Evolutionary conservation across 1,140 invertebrate species (phyloP), one percentile per base, ranked within the genome.

Genomic region (Nephotettix cincticeps): DNA sequence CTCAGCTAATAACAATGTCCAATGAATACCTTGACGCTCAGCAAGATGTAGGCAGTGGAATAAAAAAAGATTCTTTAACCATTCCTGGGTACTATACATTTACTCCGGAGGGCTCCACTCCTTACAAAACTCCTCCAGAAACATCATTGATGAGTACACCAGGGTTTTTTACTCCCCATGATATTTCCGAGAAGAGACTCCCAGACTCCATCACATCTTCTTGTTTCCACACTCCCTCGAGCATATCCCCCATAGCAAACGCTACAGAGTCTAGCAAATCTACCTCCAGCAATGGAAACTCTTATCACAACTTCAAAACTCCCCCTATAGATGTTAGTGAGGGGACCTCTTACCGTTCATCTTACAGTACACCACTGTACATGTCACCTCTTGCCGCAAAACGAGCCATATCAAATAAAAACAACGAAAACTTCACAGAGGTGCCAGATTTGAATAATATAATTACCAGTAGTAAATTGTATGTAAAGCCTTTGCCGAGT

Each of bases 41-140:
- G 32, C 3, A 9, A 17, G 27, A 63, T 29, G 9, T 45, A 25
- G 58, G 47, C 45, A 13, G n/a, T 23, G 14, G 14, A 1, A 30
- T 47, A 21, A 29, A 63, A 28, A 66, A 47, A 29, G 45, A 36
- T 0, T 25, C 40, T 19, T 64, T 63, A 47, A 47, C 40, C 6
- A 61, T 65, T 27, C 68, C 68, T 21, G 32, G 54, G 1, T 69
- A 54, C 23, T 56, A 51, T 65, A 28, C 36, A n/a, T 27, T 47
- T 17, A 56, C 40, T 30, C 45, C 64, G 1, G 70, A 54, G n/a
- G 67, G 43, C 23, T 54, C 63, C 1, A 63, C 70, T 32, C 70
- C 70, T 29, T 74, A 30, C 58, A 74, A 74, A 70, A 74, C 73
- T 4, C 73, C 73, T 14, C 65, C 70, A 27, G 73, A 74, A 28